Base-by-base conservation (phyloP, 2,888 invertebrate genomes). In the Acleris sparsana region DNA sequence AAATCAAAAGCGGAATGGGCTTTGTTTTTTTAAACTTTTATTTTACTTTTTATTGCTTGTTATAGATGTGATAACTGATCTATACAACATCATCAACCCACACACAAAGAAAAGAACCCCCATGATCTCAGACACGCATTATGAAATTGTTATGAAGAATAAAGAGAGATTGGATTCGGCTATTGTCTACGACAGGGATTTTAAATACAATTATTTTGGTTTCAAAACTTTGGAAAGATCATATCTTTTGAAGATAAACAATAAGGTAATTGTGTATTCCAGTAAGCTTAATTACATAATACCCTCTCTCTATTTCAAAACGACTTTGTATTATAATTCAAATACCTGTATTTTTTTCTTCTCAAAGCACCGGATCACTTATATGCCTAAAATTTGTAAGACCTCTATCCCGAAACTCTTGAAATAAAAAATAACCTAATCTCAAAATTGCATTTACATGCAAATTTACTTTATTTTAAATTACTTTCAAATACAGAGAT, bases 181-280 rank as follows among this genome's bases (percentile, higher is more conserved):
- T 20, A 98, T 99, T 75, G 97, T 99, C 49, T 99, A 99, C 86
- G 98, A 99, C 82, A 94, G 99, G 75, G 99, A 99, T 88, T 99
- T 97, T 86, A 96, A 95, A 68, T 99, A 99, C 89, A 99, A 98
- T 82, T 99, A 98, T 84, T 99, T 99, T 93, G 99, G 99, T n/a
- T 99, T 99, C 82, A 99, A 99, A 94, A 99, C 99, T 0, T 89
- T 99, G 62, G 99, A 99, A 81, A 94, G 98, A 53, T 99, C 99
- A 0, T 99, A 99, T 86, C 92, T 99, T 71, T 88, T 99, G 66
- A 98, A 97, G 89, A 97, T 99, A 60, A 94, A 97, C 83, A 96
- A 96, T 0, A 97, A 97, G 94, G 92, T 91, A 80, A 72, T 62
- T 64, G 17, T n/a, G n/a, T 9, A n/a, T 63, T 18, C 3, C 9